Conservation (phyloP, 2,113 vertebrate genomes). For the Argyrosomus japonicus region DNA sequence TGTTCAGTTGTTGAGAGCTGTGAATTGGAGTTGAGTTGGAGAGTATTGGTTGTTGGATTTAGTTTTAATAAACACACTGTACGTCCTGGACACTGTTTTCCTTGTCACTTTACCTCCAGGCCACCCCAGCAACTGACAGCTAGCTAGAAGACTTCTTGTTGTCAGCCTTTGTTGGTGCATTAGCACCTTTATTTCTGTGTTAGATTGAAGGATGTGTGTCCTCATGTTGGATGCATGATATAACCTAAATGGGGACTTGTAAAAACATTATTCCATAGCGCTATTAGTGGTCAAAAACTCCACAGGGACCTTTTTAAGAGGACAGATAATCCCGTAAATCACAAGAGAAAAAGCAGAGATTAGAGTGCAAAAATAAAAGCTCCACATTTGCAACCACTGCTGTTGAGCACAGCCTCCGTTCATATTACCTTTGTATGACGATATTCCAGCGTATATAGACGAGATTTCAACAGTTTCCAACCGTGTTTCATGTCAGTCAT, state of each 20-base stretch:
- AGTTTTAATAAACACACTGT: no score
- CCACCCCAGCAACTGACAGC: no score
- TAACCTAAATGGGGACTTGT: background rate
- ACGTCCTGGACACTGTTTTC: no score
- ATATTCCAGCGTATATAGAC: constrained; percentile 5
- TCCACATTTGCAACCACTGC: background rate
- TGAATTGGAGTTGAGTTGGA: no score
- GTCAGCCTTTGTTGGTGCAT: background rate
- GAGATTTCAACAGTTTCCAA: constrained; percentile 28
- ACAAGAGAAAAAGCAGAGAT: constrained; percentile 3
- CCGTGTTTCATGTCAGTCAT: constrained; percentile 74
- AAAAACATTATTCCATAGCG: background rate
- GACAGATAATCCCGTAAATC: constrained; percentile 9
- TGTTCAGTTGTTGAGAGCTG: no score
- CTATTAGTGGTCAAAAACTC: constrained; percentile 1
- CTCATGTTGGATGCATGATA: background rate
- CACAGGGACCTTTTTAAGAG: background rate
- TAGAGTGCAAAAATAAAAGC: background rate
- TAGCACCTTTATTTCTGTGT: background rate
- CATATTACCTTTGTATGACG: background rate
- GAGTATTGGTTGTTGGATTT: no score
- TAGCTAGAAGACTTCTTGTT: no score
- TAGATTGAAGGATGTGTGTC: background rate
- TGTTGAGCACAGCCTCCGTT: background rate
- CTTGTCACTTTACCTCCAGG: no score